These are phyloP conservation scores for Diaphora mendica DNA, from an alignment of 2,888 invertebrate genomes.

Conservation along the genomic window DNA sequence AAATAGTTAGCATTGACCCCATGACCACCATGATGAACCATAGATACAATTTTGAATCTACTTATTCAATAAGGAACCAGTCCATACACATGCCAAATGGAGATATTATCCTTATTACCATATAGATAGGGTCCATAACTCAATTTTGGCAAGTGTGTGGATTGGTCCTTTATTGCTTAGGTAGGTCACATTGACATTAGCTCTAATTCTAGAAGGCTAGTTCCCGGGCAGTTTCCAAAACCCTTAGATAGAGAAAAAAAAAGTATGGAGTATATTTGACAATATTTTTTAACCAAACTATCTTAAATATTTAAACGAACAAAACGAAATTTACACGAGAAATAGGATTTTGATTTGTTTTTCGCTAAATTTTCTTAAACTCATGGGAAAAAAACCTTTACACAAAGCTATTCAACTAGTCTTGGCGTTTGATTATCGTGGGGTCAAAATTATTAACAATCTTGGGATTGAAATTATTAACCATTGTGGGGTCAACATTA, in stretches of 20 bases:
- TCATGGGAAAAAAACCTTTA: constrained; percentile 35
- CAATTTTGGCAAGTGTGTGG: no score
- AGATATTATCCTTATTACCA: no score
- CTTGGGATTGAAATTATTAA: no score
- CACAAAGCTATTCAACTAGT: constrained; percentile 24
- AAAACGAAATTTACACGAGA: constrained; percentile 47
- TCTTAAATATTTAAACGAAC: constrained; percentile 24
- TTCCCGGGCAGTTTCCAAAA: not conserved
- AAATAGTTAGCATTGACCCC: not conserved
- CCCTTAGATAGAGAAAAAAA: not conserved
- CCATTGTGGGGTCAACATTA: no score
- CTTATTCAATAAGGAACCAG: no score
- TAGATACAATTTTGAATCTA: not conserved
- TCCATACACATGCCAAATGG: no score
- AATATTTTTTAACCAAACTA: constrained; percentile 38
- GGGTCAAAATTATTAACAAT: not conserved
- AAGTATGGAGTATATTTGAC: not conserved
- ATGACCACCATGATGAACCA: not conserved
- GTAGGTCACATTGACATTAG: no score
- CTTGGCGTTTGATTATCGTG: constrained; percentile 27
- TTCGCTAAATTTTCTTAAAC: constrained; percentile 43
- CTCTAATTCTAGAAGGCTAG: not conserved
- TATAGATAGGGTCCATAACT: no score
- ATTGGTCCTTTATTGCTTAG: no score
- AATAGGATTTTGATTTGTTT: constrained; percentile 35